Evolutionary conservation across 1,140 invertebrate genomes (phyloP), one percentile per base, ranked within the genome.

Genomic region (Platyscapa corneri): DNA sequence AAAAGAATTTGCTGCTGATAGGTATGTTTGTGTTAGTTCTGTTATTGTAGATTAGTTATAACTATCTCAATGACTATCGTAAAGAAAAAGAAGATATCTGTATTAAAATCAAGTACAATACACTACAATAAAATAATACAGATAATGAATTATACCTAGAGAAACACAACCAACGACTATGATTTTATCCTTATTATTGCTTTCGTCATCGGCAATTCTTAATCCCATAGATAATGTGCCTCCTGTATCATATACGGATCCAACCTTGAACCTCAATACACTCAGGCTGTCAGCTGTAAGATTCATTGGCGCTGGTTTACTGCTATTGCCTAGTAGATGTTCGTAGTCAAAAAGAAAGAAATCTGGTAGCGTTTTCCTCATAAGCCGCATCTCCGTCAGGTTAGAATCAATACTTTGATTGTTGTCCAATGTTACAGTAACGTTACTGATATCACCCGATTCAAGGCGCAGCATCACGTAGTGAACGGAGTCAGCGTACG

Each of bases 331-430:
- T 10, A 18, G 12, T 0, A 95, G 90, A 83, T 96, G 90, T 84
- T 96, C 95, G 87, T 95, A 97, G 53, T 96, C 95, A 87, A 95
- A 96, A 20, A 95, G 93, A 88, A 96, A 97, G 88, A 96, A 96
- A 72, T 96, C 95, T 27, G 95, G 94, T 87, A 94, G 95, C 1
- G 95, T 95, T 86, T 95, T 95, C n/a, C 95, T 93, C 86, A 95
- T 93, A 72, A 97, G 90, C 83, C 90, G 93, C 88, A 91, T 92
- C 70, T 82, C 82, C 3, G 72, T 87, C 0, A 88, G 23, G 23
- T 70, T 20, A 20, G 0, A 14, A 0, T 70, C 34, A 7, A 5
- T 27, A 0, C 3, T 49, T 27, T 23, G 7, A 20, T 86, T 76
- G 37, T 86, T 72, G 27, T 84, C 82, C 8, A 90, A 77, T 3